Evolutionary conservation across 2,113 vertebrate genomes (phyloP), one percentile per base, ranked within the genome.

Genomic region (Aythya baeri): DNA sequence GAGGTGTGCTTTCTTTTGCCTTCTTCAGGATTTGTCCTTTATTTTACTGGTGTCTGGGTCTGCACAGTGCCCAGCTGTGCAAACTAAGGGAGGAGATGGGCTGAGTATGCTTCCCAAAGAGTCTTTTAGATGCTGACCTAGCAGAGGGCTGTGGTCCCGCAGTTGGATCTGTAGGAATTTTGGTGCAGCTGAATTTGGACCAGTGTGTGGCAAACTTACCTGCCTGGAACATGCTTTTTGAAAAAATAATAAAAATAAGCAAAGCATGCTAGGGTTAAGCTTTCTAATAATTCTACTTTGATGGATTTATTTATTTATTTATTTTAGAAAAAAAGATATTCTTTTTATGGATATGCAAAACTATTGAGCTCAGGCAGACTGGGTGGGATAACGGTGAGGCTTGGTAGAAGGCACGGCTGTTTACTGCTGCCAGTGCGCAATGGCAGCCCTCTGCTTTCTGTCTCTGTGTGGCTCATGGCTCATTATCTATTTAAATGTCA

Each of bases 191-290:
- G 41, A 6, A 2, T 43, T 17, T n/a, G 58, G 23, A 15, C 11
- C 14, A 4, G 46, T 15, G 49, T 2, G 0, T 14, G 59, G 75
- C 52, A 32, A 13, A 29, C 16, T 44, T 1, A 2, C 41, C 72
- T 52, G 54, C 73, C 13, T 41, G 72, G 25, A 43, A 17, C 26
- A 1, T 3, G 6, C 15, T 34, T 26, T 46, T 49, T 49, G 18
- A 49, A 49, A 21, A 49, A 49, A 49, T 49, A 49, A 21, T 49
- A 49, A 49, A 49, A 49, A 49, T 49, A 21, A 49, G 46, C 46
- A 49, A 49, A 49, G 46, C 46, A 26, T 8, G 36, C 13, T 11
- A 46, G 25, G 59, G 50, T 7, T 17, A 7, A 32, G 22, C n/a
- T 34, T 62, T 38, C n/a, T 26, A 55, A 54, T 20, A 15, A 61